Base-by-base conservation (phyloP, 1,140 invertebrate genomes). In the Camponotus pennsylvanicus region DNA sequence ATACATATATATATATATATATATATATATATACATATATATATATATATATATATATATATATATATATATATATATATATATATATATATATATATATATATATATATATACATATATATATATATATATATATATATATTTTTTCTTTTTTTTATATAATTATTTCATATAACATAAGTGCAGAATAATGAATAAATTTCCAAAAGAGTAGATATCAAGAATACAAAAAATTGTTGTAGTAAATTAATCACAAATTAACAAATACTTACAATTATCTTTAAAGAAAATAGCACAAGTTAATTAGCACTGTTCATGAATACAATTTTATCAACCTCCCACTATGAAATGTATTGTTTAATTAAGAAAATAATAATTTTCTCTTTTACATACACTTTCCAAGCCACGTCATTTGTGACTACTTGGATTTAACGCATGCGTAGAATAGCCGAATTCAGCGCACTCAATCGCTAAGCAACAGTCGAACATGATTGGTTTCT, bases 391-490 rank as follows among this genome's bases (percentile, higher is more conserved):
- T 11, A 49, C n/a, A 37, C 6, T 49, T 49, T 91, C 86, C 83
- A 76, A 75, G 93, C 93, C 93, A 94, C 93, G 93, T 94, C 93
- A 94, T 92, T 92, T 80, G 85, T 11, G 2, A 61, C 11, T 92
- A 94, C 92, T 92, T 85, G 86, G 34, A 78, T 34, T 18, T 1
- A 76, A 32, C 78, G 88, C 87, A 86, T 83, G 87, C 5, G 40
- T 42, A 8, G 27, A 27, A 27, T 27, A 27, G 27, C 27, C 27
- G 27, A 27, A 27, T 27, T 27, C 27, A 27, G 27, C 27, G 27
- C 0, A 27, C 1, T 27, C 1, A 27, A 27, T 27, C 27, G 27
- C 27, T 27, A 27, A 27, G 27, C 27, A 27, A 27, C 27, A 27
- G 0, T 27, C 27, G 27, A 27, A 27, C 1, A 27, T 27, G 27